Base-by-base conservation (phyloP, 2,888 invertebrate species). In the Cacoxenus indagator region DNA sequence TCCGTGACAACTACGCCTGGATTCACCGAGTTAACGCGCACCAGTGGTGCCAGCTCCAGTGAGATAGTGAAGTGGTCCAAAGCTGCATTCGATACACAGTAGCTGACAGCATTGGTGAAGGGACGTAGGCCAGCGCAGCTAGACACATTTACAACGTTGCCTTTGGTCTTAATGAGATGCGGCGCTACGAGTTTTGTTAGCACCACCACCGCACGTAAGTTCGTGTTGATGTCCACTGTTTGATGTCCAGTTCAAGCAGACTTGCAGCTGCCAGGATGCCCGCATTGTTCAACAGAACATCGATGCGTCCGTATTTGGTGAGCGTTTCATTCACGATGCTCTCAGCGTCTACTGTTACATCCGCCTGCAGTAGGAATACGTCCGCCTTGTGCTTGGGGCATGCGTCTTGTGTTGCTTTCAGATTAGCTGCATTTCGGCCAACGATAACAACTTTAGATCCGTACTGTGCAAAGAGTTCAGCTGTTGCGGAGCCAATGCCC, bases 61-160 rank as follows among this genome's bases (percentile, higher is more conserved):
- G 98, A 95, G 5, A 93, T 90, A 86, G 98, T 98, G 78, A 99
- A 93, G 85, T 98, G 97, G 89, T 99, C 98, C 11, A 98, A 86
- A 2, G 97, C 96, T 27, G 96, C 91, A 90, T 99, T 99, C 3
- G 96, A 96, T 91, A 98, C 93, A 78, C 93, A 92, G 86, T 99
- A 99, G 8, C 95, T 93, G 46, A 97, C 88, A n/a, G 95, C 92
- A 67, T 93, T 93, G 0, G 96, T 92, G 84, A 97, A 97, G 71
- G 97, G 92, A 86, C 97, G 90, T 17, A 95, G 82, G 5, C 98
- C 98, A 73, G 93, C 94, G 0, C 97, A 95, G 86, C 97, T 97
- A 11, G 97, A 97, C 0, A 98, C 95, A 87, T 98, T 98, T 0
- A 98, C 96, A 76, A 97, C 92, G 75, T 91, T 94, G 19, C 96